These are phyloP conservation scores for Columba janthina DNA, from an alignment of 2,113 vertebrate species.

Conservation along the genomic window DNA sequence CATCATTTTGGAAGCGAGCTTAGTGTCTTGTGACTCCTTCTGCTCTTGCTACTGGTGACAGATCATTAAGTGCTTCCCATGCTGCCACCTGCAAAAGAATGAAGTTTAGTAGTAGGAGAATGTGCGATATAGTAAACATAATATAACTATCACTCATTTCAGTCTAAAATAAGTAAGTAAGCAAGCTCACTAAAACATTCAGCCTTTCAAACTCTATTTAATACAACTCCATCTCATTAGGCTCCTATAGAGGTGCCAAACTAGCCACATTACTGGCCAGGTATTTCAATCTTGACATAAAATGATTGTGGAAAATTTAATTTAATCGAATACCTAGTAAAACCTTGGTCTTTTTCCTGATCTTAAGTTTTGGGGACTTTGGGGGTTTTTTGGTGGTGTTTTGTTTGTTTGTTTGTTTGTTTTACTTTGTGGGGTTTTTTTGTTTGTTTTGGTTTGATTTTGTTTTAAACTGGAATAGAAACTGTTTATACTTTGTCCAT, in stretches of 20 bases:
- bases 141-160: not conserved
- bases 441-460: not conserved
- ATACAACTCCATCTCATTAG: not conserved
- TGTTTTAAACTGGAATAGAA: not conserved
- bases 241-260: not conserved
- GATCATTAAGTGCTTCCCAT: not conserved
- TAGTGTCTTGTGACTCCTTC: not conserved
- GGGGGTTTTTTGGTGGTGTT: not conserved
- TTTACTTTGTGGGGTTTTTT: not conserved
- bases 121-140: not conserved
- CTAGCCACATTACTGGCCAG: fast-evolving
- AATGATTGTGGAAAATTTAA: not conserved
- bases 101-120: not conserved
- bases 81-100: not conserved
- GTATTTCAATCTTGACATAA: not conserved
- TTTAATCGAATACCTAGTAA: not conserved
- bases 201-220: not conserved
- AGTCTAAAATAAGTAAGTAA: not conserved
- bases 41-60: not conserved
- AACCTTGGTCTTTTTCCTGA: not conserved
- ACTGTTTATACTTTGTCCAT: not conserved
- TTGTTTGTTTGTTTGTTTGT: not conserved
- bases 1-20: not conserved
- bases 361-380: not conserved
- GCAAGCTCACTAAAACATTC: not conserved